Evolutionary conservation across 2,113 vertebrate species (phyloP), one percentile per base, ranked within the genome.

Genomic region (Spea bombifrons): DNA sequence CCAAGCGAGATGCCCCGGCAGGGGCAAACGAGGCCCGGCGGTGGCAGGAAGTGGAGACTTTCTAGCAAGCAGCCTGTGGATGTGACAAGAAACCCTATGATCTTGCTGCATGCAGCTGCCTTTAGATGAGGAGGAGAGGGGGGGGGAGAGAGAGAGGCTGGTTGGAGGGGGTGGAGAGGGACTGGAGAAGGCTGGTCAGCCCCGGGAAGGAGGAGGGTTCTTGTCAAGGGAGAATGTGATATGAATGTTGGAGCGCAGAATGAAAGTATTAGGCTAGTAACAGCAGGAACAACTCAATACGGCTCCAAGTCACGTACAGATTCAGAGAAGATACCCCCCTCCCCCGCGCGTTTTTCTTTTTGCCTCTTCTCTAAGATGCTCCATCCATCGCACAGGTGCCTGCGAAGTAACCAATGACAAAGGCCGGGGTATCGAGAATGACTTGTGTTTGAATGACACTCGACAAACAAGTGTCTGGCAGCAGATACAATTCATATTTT

Each of bases 221-320:
- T 71, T 71, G 49, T 30, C 48, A 52, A 4, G n/a, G 1, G 49
- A 30, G 69, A 52, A 71, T 71, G 69, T 55, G 69, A 53, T 53
- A 49, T 66, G 61, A 66, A 53, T 53, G 46, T 47, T 74, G 45
- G 49, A 66, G 48, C 17, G 73, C 53, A 46, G 43, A 53, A 71
- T 71, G 71, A 61, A 61, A 61, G 71, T 66, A 53, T 66, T 44
- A 17, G 47, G 73, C 73, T 66, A 55, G 69, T 10, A 46, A 48
- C 69, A 71, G 7, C 45, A 49, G 45, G 46, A 10, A 45, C 12
- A 3, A 48, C 44, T 64, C 49, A 43, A 53, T 75, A 50, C 17
- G 66, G 64, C 17, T 66, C 73, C 59, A 74, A 75, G 73, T 75
- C 73, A 75, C 73, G 73, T 75, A 50, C 63, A 66, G 63, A 16